Base-by-base conservation (phyloP, 2,797 vertebrate genomes). In the Sparidentex hasta region DNA sequence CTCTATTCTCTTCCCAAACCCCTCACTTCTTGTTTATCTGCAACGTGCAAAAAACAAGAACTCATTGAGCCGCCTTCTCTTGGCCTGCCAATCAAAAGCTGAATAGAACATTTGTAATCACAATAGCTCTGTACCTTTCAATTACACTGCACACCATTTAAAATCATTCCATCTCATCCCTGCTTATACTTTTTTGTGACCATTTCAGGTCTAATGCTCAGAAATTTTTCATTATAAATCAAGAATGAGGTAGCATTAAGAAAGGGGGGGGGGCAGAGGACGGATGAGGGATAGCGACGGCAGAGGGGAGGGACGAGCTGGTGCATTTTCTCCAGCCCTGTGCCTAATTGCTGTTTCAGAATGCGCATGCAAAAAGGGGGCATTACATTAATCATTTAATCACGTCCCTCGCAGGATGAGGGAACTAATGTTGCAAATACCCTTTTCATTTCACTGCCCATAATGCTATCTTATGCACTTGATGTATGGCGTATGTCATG, bases 341-440 rank as follows among this genome's bases (percentile, higher is more conserved):
- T 96, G 96, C 96, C 97, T 99, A 99, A 99, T 99, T 99, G 97
- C 98, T 97, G 96, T 97, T 99, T 98, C 97, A 96, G 97, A 98
- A 99, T 96, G 97, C 95, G 95, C 98, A 97, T 97, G 97, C 97
- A 97, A 96, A 91, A 87, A 78, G 88, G 96, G 96, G 95, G 97
- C 96, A 97, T 98, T 99, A 98, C 98, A 99, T 99, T 99, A 98
- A 99, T 99, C 98, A 99, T 99, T 99, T 99, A 99, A 99, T 99
- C 98, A 98, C 95, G 97, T 98, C 96, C 96, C 97, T 98, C 67
- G 95, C 96, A 98, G 97, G 97, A 98, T 98, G 97, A 97, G 97
- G 96, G 96, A 98, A 97, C 97, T 99, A 99, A 99, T 99, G 98
- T 99, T 98, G 97, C 98, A 99, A 98, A 99, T 99, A 98, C 96